These are phyloP conservation scores for Lycodopsis pacificus DNA, from an alignment of 2,797 vertebrate species.

Conservation along the genomic window DNA sequence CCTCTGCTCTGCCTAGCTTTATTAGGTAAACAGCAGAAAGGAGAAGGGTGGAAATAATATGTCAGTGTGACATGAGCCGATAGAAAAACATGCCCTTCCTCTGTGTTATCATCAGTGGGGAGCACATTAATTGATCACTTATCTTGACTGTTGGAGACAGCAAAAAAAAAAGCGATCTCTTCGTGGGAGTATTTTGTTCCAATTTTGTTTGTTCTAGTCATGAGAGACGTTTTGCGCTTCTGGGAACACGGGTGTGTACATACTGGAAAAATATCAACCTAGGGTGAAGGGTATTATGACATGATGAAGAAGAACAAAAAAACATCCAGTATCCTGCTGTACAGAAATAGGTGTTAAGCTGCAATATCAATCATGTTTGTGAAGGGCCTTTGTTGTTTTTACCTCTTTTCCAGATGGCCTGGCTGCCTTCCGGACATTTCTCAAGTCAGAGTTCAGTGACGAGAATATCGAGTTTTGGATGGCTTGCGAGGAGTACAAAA, in stretches of 20 bases:
- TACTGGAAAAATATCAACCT: constrained; percentile 35
- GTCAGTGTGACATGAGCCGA: constrained; percentile 62
- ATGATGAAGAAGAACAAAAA: not conserved
- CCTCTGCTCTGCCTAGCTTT: constrained; percentile 19
- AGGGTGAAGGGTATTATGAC: constrained; percentile 28
- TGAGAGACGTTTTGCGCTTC: constrained; percentile 43
- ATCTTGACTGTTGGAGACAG: constrained; percentile 61
- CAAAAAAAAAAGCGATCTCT: constrained; percentile 7
- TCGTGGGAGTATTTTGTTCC: constrained; percentile 37
- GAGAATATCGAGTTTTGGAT: constrained; percentile 99
- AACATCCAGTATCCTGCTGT: constrained; percentile 12
- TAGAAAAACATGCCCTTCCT: constrained; percentile 66
- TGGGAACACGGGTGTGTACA: constrained; percentile 35
- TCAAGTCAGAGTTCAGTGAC: constrained; percentile 95
- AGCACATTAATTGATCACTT: constrained; percentile 55
- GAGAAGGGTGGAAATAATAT: constrained; percentile 52
- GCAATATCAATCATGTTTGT: constrained; percentile 24
- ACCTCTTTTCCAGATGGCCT: constrained; percentile 85
- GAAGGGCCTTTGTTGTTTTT: constrained; percentile 31
- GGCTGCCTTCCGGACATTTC: constrained; percentile 91
- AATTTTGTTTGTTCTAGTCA: constrained; percentile 53
- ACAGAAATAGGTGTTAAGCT: constrained; percentile 8
- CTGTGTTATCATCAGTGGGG: constrained; percentile 35
- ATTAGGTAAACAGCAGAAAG: constrained; percentile 64
- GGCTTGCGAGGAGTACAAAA: constrained; percentile 96